Base-by-base conservation (phyloP, 2,888 invertebrate genomes). In the Plagiodera versicolora region DNA sequence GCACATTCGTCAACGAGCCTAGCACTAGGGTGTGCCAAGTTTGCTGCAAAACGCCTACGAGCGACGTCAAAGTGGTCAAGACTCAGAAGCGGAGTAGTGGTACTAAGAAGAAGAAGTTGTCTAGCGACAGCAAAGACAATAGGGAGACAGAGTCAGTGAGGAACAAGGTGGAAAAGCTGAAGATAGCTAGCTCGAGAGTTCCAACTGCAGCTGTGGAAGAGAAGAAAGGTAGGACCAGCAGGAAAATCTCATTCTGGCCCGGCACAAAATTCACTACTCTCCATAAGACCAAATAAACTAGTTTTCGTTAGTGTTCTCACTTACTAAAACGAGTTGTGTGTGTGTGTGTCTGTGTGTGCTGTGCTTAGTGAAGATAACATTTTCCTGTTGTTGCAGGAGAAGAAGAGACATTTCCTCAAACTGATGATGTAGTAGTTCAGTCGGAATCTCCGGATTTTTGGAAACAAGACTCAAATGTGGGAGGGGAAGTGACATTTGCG, bases 1-100 rank as follows among this genome's bases (percentile, higher is more conserved):
- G 95, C 76, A 95, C 95, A 0, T 94, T 89, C 76, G 89, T 94
- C 2, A 95, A 95, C 76, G 89, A 90, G 63, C 82, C 90, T 0
- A 90, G 89, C 17, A 86, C 88, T 0, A 87, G 89, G 70, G 90
- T 95, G 39, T 95, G 95, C 75, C 84, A 86, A 11, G 87, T 95
- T 53, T 95, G 95, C 76, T 95, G 94, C 74, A 93, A 94, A 76
- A 95, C 95, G 0, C 87, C 87, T 0, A 84, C 84, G 10, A 35
- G 65, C 0, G 58, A 67, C 46, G 69, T 67, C 16, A 74, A 74
- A 59, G 44, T 72, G 1, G 62, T 73, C 3, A 64, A 68, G 32
- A 62, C 59, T 16, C 16, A 10, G 32, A 65, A 61, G 51, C n/a
- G 47, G 28, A 64, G 60, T 16, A 61, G 65, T 20, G 48, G 44